A percentile compares a stretch with the other conserved stretches of the same genome.
Evolutionary conservation across 92 coral and sea anemone genomes (phyloP).

Genomic region (Scolanthus callimorphus): DNA sequence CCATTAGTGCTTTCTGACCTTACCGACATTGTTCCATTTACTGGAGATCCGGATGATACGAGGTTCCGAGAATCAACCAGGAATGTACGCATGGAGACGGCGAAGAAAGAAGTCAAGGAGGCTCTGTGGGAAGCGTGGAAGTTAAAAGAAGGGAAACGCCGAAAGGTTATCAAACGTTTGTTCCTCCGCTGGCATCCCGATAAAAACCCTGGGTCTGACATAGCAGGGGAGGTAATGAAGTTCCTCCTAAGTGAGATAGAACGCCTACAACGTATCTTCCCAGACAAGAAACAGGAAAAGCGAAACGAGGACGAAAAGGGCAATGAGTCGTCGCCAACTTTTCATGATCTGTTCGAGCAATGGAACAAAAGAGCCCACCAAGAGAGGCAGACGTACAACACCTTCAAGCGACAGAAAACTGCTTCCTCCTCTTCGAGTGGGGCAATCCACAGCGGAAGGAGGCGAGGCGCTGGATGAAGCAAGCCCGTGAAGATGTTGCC

Average conservation of each 20-base stretch:
- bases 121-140: constrained; percentile 94
- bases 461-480: constrained; percentile 95
- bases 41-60: constrained; percentile 67
- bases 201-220: constrained; percentile 84
- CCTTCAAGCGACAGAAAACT: constrained; percentile 60
- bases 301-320: constrained; percentile 45
- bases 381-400: constrained; percentile 74
- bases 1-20: constrained; percentile 54
- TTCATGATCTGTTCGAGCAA: constrained; percentile 62
- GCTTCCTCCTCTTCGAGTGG: constrained; percentile 40
- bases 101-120: constrained; percentile 78
- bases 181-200: constrained; percentile 99
- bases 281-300: constrained; percentile 61
- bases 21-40: constrained; percentile 57
- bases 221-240: constrained; percentile 86
- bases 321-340: constrained; percentile 39
- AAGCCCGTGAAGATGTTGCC: constrained; percentile 72
- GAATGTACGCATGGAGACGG: constrained; percentile 67
- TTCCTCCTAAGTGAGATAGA: constrained; percentile 90
- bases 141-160: constrained; percentile 71
- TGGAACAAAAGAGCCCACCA: constrained; percentile 89
- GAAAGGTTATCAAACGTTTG: constrained; percentile 83
- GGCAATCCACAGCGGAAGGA: constrained; percentile 74
- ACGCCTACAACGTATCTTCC: constrained; percentile 81
- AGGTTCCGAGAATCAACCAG: constrained; percentile 50